A percentile compares a stretch with the other conserved stretches of the same genome.
Conservation (phyloP, 2,888 invertebrate species). For the Nemotelus nigrinus region DNA sequence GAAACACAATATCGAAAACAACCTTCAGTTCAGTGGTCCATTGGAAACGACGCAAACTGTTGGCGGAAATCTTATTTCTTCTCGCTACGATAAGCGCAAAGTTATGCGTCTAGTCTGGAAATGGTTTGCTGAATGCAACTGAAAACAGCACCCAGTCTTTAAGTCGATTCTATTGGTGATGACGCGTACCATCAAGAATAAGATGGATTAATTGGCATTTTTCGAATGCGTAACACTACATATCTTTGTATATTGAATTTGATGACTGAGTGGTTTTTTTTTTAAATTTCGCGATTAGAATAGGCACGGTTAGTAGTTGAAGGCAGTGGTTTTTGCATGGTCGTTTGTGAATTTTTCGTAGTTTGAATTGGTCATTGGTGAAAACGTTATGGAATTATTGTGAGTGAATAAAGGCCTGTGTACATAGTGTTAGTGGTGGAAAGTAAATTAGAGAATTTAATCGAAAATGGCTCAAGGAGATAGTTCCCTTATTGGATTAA, state of each 20-base stretch:
- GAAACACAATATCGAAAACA: background rate
- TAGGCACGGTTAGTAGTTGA: no score
- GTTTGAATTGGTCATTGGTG: no score
- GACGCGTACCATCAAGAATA: no score
- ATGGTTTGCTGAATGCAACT: constrained; percentile 2
- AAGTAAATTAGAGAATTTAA: background rate
- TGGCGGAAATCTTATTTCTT: constrained; percentile 19
- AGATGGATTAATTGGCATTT: no score
- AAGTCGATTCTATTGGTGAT: background rate
- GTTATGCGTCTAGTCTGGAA: constrained; percentile 12
- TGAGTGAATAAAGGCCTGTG: background rate
- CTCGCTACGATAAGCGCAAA: constrained; percentile 15
- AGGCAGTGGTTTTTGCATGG: no score
- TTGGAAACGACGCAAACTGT: constrained; percentile 11
- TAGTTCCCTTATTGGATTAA: constrained; percentile 8
- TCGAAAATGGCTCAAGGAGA: constrained; percentile 19
- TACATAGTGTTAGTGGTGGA: background rate
- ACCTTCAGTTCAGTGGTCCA: constrained; percentile 6
- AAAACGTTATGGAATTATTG: no score
- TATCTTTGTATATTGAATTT: no score
- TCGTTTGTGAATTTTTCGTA: no score
- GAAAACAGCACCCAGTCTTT: constrained; percentile 7
- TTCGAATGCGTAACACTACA: no score
- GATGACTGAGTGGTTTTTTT: no score
- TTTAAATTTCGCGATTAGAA: no score